phyloP scores from a whole-genome alignment of 2,797 vertebrate species.

The Pipistrellus pipistrellus region DNA sequence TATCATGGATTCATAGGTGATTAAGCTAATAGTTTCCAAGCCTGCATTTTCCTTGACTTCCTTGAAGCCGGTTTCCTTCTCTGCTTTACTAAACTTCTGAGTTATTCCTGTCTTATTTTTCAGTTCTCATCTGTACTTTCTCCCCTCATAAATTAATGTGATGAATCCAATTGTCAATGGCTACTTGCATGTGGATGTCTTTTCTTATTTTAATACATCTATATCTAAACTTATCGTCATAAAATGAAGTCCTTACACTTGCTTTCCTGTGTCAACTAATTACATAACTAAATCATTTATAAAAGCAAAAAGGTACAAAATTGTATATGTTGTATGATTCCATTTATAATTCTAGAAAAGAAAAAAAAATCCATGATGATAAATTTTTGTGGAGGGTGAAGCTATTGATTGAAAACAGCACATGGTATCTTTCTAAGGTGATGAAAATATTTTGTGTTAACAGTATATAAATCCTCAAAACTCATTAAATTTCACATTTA shows the following conservation, averaged over 20 bases:
- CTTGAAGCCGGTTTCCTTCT: neutral
- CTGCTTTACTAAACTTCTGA: neutral
- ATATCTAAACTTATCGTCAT: neutral
- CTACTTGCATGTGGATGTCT: neutral
- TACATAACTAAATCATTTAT: neutral
- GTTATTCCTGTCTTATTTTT: neutral
- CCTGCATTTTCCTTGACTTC: neutral
- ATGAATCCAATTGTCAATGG: neutral
- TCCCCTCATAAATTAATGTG: neutral
- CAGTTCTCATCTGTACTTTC: neutral
- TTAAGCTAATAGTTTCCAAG: neutral
- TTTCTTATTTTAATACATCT: neutral
- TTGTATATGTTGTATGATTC: neutral
- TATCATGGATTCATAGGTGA: neutral
- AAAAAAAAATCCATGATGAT: neutral
- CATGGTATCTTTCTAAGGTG: neutral
- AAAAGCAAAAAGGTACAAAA: neutral
- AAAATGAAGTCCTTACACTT: neutral
- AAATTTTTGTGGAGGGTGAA: neutral
- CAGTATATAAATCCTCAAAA: neutral
- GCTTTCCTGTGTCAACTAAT: neutral
- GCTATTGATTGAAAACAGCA: neutral
- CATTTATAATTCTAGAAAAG: neutral
- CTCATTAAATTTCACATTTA: constrained; percentile 21
- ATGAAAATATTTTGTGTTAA: neutral